Base-by-base conservation (phyloP, 2,797 vertebrate species). In the Esox lucius region DNA sequence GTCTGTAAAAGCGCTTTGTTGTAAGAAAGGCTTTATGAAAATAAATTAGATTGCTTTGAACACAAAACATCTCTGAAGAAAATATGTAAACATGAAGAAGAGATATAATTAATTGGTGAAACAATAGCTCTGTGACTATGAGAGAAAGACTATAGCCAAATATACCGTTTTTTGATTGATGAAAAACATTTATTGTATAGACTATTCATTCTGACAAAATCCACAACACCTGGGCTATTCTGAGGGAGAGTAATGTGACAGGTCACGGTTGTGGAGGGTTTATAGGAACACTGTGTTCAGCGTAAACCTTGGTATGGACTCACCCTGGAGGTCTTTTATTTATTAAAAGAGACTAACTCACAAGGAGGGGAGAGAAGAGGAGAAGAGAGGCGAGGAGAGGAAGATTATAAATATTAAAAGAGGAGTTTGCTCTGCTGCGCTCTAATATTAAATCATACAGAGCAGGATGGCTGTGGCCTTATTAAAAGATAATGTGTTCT, bases 401-500 rank as follows among this genome's bases (percentile, higher is more conserved):
- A 22, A 19, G 26, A 71, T 88, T 84, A 90, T 93, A 91, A 93
- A 93, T 93, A 92, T 93, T 94, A 90, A 91, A 93, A 83, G 84
- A 87, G 84, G 86, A 90, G 90, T 93, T 92, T 92, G 90, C 87
- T 87, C 87, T 86, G 77, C 81, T 42, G 81, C 72, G 64, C 87
- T 87, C 84, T 81, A 86, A 87, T 90, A 92, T 94, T 92, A 92
- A 92, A 94, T 93, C 89, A 86, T 83, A 82, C 83, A 82, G 89
- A 88, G 85, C 87, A 86, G 84, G 91, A 91, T 90, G 89, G 90
- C 88, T 90, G 87, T 90, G 87, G 82, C 88, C 90, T 90, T 91
- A 93, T 94, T 91, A 93, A 93, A 95, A 90, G 86, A 86, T 93
- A 92, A 93, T 93, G 88, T 90, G 89, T 88, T 91, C 86, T 81